Base-by-base conservation (phyloP, 1,140 invertebrate genomes). In the Drosophila varians region DNA sequence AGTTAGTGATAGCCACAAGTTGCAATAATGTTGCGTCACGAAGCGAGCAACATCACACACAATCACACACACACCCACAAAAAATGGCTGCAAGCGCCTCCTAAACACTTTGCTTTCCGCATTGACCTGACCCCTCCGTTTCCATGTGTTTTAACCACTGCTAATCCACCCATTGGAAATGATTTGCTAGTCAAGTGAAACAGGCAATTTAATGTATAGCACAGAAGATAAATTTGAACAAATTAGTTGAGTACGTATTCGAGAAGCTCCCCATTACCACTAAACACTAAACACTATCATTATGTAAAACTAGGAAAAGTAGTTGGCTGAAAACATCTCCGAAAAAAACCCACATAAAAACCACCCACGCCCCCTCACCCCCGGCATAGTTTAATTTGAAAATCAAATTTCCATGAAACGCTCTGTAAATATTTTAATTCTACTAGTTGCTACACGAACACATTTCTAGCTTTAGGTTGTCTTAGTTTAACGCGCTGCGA, bases 11-110 rank as follows among this genome's bases (percentile, higher is more conserved):
- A 86, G 57, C 65, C 61, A 87, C 58, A 77, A 62, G 82, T 86
- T 87, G 82, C 82, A 86, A 86, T 86, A 86, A 77, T 88, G 80
- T 86, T 86, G 80, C 80, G 72, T 86, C 77, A 87, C 68, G 57
- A 64, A 78, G 57, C 72, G 80, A 77, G 83, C 82, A 87, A 68
- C 82, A 87, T 86, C 82, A 87, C 80, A 76, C 66, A 74, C 46
- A 77, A 40, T 60, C 12, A 65, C 54, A 52, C 54, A 51, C 53
- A 68, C 31, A 31, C 31, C 40, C 53, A 55, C 23, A 46, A 51
- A 55, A 18, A 42, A 48, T 45, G 14, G 19, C 55, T 55, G 51
- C 25, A 64, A 56, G 46, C 52, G 58, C 53, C 57, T 40, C n/a
- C n/a, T n/a, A 57, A 64, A 25, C 28, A 54, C 46, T 62, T 26